These are phyloP conservation scores for Eulemur macaco DNA, from an alignment of 2,113 vertebrate species.

Conservation along the genomic window DNA sequence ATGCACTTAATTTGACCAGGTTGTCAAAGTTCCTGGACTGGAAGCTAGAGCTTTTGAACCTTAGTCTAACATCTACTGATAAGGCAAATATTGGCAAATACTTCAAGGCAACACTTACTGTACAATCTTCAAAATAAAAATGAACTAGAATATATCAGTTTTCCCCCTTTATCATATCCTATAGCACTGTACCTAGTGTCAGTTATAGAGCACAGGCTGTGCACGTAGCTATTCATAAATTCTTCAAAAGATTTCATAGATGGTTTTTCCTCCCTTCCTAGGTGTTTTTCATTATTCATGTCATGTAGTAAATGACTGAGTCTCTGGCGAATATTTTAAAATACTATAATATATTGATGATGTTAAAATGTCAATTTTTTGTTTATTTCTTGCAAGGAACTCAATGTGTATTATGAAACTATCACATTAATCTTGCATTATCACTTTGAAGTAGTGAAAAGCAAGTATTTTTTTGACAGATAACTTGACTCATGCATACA, in stretches of 20 bases:
- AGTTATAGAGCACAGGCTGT: background rate
- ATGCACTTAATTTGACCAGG: background rate
- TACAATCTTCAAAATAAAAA: background rate
- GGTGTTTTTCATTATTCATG: background rate
- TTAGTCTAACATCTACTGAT: background rate
- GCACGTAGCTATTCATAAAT: background rate
- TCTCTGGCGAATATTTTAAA: conserved; percentile 13
- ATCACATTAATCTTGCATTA: background rate
- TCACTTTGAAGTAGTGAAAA: background rate
- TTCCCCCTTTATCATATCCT: background rate
- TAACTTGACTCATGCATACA: background rate
- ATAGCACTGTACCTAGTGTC: background rate
- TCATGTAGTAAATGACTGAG: background rate
- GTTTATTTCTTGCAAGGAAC: background rate
- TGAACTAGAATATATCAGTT: background rate
- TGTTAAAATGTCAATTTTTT: background rate
- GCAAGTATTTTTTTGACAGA: background rate
- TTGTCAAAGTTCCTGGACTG: background rate
- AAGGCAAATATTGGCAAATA: background rate
- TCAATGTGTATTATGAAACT: background rate
- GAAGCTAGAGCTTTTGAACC: background rate
- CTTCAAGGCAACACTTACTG: background rate
- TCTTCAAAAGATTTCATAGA: background rate
- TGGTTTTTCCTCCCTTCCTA: background rate
- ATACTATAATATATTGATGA: background rate